Percentiles rank a stretch among this genome's conserved stretches.
Conservation (phyloP, 1,140 invertebrate genomes). For the Bilobella aurantiaca region DNA sequence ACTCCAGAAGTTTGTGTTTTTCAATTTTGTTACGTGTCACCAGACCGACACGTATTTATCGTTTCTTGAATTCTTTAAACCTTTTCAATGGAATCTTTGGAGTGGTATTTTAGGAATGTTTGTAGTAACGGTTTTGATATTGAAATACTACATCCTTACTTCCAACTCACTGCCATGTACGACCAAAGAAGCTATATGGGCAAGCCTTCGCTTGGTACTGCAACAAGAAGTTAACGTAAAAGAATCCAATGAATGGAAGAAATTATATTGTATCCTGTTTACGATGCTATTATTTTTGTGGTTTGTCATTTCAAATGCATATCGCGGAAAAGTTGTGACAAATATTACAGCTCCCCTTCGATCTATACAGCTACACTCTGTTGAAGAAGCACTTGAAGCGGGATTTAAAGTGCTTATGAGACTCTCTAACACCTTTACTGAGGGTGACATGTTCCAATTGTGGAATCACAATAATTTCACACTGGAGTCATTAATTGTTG, state of each 20-base stretch:
- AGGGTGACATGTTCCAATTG: neutral
- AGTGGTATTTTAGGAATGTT: neutral
- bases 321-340: neutral
- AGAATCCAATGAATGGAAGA: neutral
- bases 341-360: neutral
- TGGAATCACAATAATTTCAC: neutral
- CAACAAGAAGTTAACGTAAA: neutral
- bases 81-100: neutral
- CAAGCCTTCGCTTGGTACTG: neutral
- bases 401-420: neutral
- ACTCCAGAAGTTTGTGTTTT: neutral
- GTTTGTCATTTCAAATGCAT: neutral
- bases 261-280: neutral
- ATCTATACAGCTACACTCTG: neutral
- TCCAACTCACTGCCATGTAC: neutral
- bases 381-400: neutral
- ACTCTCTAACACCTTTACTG: neutral
- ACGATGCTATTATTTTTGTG: neutral
- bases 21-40: neutral
- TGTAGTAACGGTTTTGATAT: neutral
- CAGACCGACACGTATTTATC: neutral
- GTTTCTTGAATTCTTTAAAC: neutral
- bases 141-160: neutral
- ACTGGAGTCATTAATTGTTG: neutral
- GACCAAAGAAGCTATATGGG: neutral